Evolutionary conservation across 2,797 vertebrate genomes (phyloP).

Genomic region (Lagocephalus sceleratus): DNA sequence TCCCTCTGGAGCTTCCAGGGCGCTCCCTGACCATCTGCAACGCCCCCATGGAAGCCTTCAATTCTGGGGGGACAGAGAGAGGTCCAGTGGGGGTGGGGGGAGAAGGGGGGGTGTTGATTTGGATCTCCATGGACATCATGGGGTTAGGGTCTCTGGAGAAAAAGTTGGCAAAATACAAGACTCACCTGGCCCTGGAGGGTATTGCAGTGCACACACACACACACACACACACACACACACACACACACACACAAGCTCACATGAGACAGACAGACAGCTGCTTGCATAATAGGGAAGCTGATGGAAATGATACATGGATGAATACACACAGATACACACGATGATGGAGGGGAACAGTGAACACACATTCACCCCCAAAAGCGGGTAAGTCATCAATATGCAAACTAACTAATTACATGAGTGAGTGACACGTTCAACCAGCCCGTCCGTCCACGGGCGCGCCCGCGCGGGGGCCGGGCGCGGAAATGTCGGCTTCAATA

Average conservation of each 20-base stretch:
- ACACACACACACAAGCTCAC: slow-evolving; percentile 19
- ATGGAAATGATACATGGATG: slow-evolving; percentile 53
- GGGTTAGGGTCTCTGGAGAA: slow-evolving; percentile 61
- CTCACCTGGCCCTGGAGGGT: slow-evolving; percentile 59
- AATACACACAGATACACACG: slow-evolving; percentile 48
- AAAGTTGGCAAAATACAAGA: slow-evolving; percentile 58
- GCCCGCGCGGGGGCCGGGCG: too few relatives aligned
- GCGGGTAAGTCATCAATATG: slow-evolving; percentile 68
- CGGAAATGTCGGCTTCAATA: slow-evolving; percentile 66
- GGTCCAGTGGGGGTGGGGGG: slow-evolving; percentile 24
- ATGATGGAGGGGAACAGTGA: slow-evolving; percentile 46
- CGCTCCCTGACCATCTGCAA: slow-evolving; percentile 64
- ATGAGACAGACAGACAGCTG: slow-evolving; percentile 64
- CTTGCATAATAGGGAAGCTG: slow-evolving; percentile 69
- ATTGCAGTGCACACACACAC: slow-evolving; percentile 11
- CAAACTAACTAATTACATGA: slow-evolving; percentile 72
- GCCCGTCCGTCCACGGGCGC: slow-evolving; percentile 28
- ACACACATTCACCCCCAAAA: slow-evolving; percentile 42
- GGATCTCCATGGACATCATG: slow-evolving; percentile 52
- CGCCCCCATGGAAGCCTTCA: slow-evolving; percentile 43
- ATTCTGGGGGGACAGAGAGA: slow-evolving; percentile 40
- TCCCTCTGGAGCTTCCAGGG: slow-evolving; percentile 16
- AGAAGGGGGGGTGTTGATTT: slow-evolving; percentile 36
- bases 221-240: slow-evolving; percentile 22
- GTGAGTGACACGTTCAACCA: slow-evolving; percentile 57